Evolutionary conservation across 2,888 invertebrate genomes (phyloP).

Genomic region (Seladonia tumulorum): DNA sequence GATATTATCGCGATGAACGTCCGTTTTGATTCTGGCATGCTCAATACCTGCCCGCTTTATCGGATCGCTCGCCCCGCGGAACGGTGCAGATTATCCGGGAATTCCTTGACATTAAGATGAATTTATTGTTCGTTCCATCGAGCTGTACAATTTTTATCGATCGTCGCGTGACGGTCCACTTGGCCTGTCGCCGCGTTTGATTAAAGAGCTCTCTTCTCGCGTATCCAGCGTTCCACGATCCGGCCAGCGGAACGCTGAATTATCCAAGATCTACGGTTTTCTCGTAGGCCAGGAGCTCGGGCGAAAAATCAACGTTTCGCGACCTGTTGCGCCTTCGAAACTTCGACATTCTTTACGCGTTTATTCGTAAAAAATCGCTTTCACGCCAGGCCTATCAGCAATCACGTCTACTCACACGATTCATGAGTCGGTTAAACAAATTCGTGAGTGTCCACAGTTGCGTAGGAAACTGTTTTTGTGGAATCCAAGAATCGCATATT

Average conservation of each 20-base stretch:
- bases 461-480: no score
- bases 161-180: neutral
- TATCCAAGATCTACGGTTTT: neutral
- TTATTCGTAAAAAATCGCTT: no score
- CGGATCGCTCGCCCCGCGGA: neutral
- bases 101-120: conserved; percentile 20
- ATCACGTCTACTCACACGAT: no score
- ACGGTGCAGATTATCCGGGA: conserved; percentile 4
- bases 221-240: neutral
- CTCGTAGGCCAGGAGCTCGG: neutral
- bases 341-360: neutral
- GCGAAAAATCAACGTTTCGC: neutral
- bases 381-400: no score
- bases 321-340: neutral
- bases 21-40: conserved; percentile 26
- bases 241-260: neutral
- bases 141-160: conserved; percentile 17
- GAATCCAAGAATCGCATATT: no score
- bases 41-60: conserved; percentile 23
- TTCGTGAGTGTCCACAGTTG: no score
- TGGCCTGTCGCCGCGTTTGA: conserved; percentile 16
- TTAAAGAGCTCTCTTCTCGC: conserved; percentile 5
- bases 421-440: no score
- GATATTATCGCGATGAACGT: conserved; percentile 36
- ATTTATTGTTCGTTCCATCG: conserved; percentile 35